Conservation (phyloP, 2,797 vertebrate genomes). For the Chelonia mydas region DNA sequence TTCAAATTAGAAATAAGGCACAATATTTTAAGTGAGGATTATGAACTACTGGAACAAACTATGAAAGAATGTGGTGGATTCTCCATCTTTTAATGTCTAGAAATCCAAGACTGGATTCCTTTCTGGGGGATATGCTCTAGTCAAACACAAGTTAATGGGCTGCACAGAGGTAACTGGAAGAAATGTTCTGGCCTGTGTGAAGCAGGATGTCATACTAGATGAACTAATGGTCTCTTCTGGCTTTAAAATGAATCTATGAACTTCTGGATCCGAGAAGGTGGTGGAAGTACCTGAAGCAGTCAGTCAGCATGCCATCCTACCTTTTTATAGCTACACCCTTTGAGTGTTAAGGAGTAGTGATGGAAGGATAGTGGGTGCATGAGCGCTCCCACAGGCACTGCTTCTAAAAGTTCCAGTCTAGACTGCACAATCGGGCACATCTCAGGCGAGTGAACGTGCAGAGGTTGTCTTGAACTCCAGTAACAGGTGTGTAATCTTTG, state of each 20-base stretch:
- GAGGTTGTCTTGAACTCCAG: background rate
- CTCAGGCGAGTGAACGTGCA: background rate
- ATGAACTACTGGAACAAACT: background rate
- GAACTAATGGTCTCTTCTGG: background rate
- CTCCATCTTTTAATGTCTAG: background rate
- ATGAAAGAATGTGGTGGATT: background rate
- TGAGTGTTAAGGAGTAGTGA: rapidly evolving
- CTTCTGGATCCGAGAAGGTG: background rate
- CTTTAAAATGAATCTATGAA: background rate
- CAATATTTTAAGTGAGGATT: background rate
- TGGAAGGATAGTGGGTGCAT: background rate
- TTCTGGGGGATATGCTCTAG: background rate
- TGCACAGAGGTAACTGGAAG: background rate
- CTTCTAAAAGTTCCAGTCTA: background rate
- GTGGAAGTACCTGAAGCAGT: background rate
- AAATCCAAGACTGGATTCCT: background rate
- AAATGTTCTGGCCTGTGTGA: background rate
- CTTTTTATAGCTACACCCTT: background rate
- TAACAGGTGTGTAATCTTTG: conserved; percentile 41
- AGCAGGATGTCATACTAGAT: background rate
- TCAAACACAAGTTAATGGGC: background rate
- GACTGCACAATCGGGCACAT: background rate
- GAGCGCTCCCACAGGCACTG: background rate
- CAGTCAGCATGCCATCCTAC: background rate
- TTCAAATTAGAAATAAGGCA: background rate